Evolutionary conservation across 2,113 vertebrate species (phyloP).

Genomic region (Pithys albifrons): DNA sequence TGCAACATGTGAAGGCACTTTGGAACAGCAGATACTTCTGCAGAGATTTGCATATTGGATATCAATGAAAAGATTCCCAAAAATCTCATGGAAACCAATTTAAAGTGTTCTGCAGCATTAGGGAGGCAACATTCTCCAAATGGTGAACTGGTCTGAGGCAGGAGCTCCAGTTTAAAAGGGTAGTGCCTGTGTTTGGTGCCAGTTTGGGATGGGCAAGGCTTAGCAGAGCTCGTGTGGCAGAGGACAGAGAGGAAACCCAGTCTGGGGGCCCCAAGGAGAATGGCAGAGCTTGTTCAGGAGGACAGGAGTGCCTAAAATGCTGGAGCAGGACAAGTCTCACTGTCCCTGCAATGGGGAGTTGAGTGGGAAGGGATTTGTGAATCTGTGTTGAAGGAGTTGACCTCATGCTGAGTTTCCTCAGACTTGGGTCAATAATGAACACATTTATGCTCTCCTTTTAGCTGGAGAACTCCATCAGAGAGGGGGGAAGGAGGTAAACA

Average conservation of each 20-base stretch:
- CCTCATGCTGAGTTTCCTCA: conserved; percentile 17
- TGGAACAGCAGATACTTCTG: neutral
- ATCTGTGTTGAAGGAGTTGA: neutral
- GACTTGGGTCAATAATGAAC: neutral
- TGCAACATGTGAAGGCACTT: fast-evolving
- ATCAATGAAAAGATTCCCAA: fast-evolving
- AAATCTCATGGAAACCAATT: fast-evolving
- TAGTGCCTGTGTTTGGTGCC: neutral
- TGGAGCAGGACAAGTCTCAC: fast-evolving
- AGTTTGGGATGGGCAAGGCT: neutral
- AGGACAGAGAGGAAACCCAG: neutral
- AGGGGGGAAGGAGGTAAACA: conserved; percentile 35
- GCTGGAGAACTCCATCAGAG: conserved; percentile 20
- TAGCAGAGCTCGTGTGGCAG: neutral
- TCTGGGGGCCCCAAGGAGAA: fast-evolving
- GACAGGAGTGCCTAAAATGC: fast-evolving
- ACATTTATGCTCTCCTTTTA: conserved; percentile 41
- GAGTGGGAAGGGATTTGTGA: neutral
- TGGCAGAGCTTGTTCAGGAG: neutral
- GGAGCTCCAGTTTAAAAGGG: fast-evolving
- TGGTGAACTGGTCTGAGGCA: fast-evolving
- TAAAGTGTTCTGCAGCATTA: fast-evolving
- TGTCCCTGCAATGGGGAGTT: fast-evolving
- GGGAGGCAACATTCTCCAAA: fast-evolving
- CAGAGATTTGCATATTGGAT: fast-evolving